phyloP scores from a whole-genome alignment of 2,888 invertebrate genomes.

The Magallana nippona region DNA sequence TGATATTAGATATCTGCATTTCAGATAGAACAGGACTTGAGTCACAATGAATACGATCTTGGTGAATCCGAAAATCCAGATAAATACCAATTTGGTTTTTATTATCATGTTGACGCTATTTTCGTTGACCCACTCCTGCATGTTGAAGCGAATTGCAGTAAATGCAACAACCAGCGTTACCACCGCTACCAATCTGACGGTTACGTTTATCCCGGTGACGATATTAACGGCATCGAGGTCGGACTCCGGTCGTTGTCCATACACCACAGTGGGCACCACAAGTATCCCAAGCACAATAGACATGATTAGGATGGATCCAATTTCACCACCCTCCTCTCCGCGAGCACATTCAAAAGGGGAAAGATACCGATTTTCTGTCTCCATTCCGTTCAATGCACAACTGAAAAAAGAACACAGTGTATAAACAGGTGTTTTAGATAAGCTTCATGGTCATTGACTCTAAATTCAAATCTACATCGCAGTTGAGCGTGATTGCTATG shows the following conservation, averaged over 20 bases:
- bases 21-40: neutral
- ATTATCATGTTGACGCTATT: neutral
- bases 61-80: neutral
- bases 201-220: neutral
- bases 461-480: too few relatives aligned
- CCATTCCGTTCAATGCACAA: neutral
- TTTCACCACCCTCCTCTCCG: neutral
- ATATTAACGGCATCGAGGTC: neutral
- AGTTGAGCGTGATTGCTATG: too few relatives aligned
- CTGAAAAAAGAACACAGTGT: too few relatives aligned
- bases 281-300: neutral
- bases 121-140: neutral
- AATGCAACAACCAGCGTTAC: neutral
- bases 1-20: neutral
- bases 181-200: neutral
- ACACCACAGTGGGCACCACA: neutral
- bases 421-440: too few relatives aligned
- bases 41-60: neutral
- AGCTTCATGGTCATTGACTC: too few relatives aligned
- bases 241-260: neutral
- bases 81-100: neutral
- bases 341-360: neutral
- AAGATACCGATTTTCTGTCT: neutral
- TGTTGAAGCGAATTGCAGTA: neutral
- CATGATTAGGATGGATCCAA: neutral